Evolutionary conservation across 2,797 vertebrate species (phyloP).

Genomic region (Pipistrellus pipistrellus): DNA sequence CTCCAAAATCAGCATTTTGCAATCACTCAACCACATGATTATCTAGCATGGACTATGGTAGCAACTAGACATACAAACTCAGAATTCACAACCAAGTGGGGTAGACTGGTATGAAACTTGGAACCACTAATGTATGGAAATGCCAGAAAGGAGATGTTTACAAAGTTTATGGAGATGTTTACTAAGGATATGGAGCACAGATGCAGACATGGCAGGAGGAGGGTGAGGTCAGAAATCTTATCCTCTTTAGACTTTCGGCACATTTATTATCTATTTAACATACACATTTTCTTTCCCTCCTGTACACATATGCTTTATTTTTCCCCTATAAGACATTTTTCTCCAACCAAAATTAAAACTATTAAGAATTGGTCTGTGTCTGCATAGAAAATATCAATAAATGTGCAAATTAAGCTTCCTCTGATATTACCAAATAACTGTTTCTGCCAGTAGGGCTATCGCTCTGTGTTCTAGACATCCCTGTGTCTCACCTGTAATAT

Average conservation of each 20-base stretch:
- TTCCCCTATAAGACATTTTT: neutral
- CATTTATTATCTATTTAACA: constrained; percentile 5
- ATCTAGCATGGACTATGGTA: neutral
- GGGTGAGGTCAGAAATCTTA: neutral
- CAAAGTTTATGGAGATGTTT: neutral
- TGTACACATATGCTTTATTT: neutral
- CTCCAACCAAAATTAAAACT: constrained; percentile 35
- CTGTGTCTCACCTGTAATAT: neutral
- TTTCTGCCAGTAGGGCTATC: neutral
- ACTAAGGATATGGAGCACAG: neutral
- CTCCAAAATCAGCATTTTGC: neutral
- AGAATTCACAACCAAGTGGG: neutral
- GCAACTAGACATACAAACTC: neutral
- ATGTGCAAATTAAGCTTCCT: neutral
- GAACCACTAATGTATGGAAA: neutral
- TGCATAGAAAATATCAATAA: constrained; percentile 10
- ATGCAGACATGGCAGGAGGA: neutral
- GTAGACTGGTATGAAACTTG: neutral
- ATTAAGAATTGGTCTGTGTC: neutral
- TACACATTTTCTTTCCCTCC: neutral
- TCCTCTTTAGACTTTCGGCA: neutral
- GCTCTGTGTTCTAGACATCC: neutral
- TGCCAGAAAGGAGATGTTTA: neutral
- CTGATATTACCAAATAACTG: neutral
- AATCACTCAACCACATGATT: neutral